A percentile compares a stretch with the other conserved stretches of the same genome.
phyloP scores from a whole-genome alignment of 2,797 vertebrate genomes.

The Chelon auratus region DNA sequence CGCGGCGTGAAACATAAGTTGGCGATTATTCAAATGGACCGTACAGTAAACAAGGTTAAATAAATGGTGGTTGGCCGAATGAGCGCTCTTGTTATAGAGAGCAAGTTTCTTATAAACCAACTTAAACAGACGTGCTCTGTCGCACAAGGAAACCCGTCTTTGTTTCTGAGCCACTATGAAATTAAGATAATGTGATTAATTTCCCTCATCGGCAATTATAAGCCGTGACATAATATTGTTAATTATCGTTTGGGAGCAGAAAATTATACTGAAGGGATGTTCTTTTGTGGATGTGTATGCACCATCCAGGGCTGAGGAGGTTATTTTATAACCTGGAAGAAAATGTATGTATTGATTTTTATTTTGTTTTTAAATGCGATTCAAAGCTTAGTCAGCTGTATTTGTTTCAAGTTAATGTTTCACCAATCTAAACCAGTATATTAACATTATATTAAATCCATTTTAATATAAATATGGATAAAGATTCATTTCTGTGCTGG shows the following conservation, averaged over 20 bases:
- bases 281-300: constrained; percentile 27
- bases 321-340: constrained; percentile 36
- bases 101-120: constrained; percentile 26
- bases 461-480: no score
- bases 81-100: constrained; percentile 10
- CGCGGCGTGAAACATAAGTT: constrained; percentile 33
- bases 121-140: constrained; percentile 16
- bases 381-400: neutral
- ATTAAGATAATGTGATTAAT: constrained; percentile 75
- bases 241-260: constrained; percentile 65
- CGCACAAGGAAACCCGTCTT: constrained; percentile 21
- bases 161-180: constrained; percentile 60
- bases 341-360: neutral
- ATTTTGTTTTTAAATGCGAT: neutral
- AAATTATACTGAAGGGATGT: constrained; percentile 43
- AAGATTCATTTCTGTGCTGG: neutral
- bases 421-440: neutral
- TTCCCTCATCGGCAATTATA: constrained; percentile 66
- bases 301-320: constrained; percentile 17
- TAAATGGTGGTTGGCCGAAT: constrained; percentile 23
- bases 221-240: constrained; percentile 59
- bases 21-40: constrained; percentile 38
- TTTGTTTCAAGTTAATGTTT: neutral
- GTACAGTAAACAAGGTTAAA: constrained; percentile 49
- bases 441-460: no score